Percentiles rank a stretch among this genome's conserved stretches.
Evolutionary conservation across 2,113 vertebrate genomes (phyloP).

Genomic region (Orientallactaga bullata): DNA sequence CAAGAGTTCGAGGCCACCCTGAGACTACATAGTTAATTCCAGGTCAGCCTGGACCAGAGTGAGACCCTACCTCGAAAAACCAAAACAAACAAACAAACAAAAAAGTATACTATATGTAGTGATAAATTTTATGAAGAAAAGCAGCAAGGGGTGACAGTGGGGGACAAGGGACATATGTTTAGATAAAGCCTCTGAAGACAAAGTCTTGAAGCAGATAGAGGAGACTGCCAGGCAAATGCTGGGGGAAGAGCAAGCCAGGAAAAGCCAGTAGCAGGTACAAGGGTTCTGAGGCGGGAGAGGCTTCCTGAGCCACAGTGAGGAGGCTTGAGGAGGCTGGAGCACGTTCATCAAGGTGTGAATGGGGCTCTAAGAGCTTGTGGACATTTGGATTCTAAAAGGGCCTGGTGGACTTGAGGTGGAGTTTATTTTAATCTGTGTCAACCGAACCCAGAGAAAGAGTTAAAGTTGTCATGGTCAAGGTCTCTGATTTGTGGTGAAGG

Average conservation of each 20-base stretch:
- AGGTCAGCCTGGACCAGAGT: no score
- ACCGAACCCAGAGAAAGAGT: neutral
- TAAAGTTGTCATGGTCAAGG: neutral
- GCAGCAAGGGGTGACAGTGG: neutral
- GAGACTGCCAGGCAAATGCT: neutral
- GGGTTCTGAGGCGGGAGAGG: conserved; percentile 33
- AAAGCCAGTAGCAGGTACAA: neutral
- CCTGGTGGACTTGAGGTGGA: neutral
- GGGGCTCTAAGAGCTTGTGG: neutral
- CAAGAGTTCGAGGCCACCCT: no score
- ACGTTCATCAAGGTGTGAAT: neutral
- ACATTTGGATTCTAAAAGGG: neutral
- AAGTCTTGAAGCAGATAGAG: neutral
- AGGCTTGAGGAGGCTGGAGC: neutral
- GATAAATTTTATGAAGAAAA: no score
- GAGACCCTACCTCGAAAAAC: no score
- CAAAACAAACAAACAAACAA: no score
- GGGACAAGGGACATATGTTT: neutral
- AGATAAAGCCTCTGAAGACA: neutral
- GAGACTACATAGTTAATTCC: no score
- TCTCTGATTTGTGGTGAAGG: neutral
- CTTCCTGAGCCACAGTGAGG: neutral
- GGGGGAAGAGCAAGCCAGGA: neutral
- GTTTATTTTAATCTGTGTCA: neutral
- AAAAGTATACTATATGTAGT: no score